Evolutionary conservation across 92 coral and sea anemone species (phyloP).

Genomic region (Bergia sp.): DNA sequence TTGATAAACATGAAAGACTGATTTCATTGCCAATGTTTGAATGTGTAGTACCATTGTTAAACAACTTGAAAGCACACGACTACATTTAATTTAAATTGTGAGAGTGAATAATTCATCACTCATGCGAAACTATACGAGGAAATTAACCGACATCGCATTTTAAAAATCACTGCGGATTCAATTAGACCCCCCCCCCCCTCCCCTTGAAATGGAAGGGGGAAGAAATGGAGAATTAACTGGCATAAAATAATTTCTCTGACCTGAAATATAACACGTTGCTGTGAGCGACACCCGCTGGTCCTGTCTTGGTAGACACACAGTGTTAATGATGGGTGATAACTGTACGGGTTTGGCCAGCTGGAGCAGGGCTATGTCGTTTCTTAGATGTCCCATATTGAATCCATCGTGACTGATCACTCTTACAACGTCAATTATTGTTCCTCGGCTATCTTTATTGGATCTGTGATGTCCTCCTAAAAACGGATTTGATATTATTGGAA

Average conservation of each 20-base stretch:
- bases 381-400: background rate
- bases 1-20: too few species aligned
- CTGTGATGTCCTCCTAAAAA: background rate
- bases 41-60: too few species aligned
- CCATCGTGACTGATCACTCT: constrained; percentile 3
- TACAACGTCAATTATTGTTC: background rate
- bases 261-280: background rate
- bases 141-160: too few species aligned
- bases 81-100: too few species aligned
- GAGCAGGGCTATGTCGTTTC: background rate
- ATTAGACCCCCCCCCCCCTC: too few species aligned
- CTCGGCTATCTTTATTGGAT: background rate
- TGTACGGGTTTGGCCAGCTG: background rate
- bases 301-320: background rate
- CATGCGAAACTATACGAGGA: too few species aligned
- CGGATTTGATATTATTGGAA: background rate
- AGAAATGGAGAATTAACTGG: too few species aligned
- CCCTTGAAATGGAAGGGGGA: too few species aligned
- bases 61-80: too few species aligned
- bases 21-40: too few species aligned
- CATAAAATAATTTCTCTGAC: background rate
- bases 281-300: background rate
- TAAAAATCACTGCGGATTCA: too few species aligned
- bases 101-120: too few species aligned
- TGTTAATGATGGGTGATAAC: background rate